Base-by-base conservation (phyloP, 1,140 invertebrate species). In the Drosophila busckii region DNA sequence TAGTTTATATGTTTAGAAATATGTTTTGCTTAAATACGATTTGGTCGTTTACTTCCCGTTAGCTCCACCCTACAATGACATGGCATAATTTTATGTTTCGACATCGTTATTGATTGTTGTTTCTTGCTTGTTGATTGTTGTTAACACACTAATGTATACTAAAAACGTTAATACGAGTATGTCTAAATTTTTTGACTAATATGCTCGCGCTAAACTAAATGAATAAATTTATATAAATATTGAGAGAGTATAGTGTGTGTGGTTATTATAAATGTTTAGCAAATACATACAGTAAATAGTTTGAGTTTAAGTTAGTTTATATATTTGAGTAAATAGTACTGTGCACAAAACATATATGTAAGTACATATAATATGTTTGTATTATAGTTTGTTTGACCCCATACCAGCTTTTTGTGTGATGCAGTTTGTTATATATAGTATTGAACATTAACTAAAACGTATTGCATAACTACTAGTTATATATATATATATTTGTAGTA, bases 341-440 rank as follows among this genome's bases (percentile, higher is more conserved):
- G 66, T 75, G 82, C 80, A 84, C 73, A 85, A 85, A 84, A 82
- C 82, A 49, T 62, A 54, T 60, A 48, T 53, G 23, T 38, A 35
- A 23, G 38, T 41, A 48, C 48, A 55, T 73, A 70, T 66, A 56
- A 35, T 60, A 56, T 67, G 42, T 4, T 40, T 48, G 12, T 48
- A 32, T 44, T 55, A 63, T 61, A 55, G 56, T 67, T 84, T 86
- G 80, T 86, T 86, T 86, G 84, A 86, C 84, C 84, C 84, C 84
- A 86, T 86, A 86, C 84, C 84, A 86, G 84, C 84, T 86, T 84
- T 80, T 66, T 65, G 8, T 70, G 41, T 46, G 6, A 58, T 67
- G 55, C 53, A 70, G 59, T 66, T 64, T 34, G 62, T 45, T 55
- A 62, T 29, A 58, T 56, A 71, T n/a, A n/a, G n/a, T n/a, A n/a